These are phyloP conservation scores for Struthidea cinerea DNA, from an alignment of 2,113 vertebrate genomes.

Conservation along the genomic window DNA sequence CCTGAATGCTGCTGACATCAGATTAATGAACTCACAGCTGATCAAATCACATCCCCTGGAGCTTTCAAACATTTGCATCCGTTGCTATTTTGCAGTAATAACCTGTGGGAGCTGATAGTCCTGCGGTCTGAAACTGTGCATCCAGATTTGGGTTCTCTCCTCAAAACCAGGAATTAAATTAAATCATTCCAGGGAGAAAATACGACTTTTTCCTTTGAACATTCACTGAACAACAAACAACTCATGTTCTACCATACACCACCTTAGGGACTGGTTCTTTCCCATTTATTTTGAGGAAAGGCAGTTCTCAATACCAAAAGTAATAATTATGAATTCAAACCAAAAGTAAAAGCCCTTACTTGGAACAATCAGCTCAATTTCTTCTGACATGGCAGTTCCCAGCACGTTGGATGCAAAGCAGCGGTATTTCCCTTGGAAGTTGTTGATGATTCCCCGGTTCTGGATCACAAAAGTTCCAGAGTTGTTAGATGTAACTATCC, in stretches of 20 bases:
- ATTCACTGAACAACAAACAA: background rate
- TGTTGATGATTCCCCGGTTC: constrained; percentile 85
- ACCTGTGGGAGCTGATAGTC: background rate
- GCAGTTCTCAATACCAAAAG: background rate
- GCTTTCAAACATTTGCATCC: background rate
- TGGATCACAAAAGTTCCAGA: constrained; percentile 91
- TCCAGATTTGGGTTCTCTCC: background rate
- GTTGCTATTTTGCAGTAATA: background rate
- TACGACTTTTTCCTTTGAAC: background rate
- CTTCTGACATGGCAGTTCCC: constrained; percentile 88
- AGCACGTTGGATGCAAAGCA: constrained; percentile 87
- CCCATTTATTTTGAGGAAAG: background rate
- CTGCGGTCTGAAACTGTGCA: background rate
- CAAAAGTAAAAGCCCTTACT: constrained; percentile 72
- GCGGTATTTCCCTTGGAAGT: constrained; percentile 89
- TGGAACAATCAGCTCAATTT: constrained; percentile 90
- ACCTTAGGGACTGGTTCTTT: background rate
- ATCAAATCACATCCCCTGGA: background rate
- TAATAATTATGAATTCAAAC: background rate
- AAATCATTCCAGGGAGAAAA: background rate
- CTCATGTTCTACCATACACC: fast-evolving
- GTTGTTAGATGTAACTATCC: constrained; percentile 75
- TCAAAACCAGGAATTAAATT: background rate
- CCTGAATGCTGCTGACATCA: background rate
- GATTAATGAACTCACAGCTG: background rate